Percentiles rank a stretch among this genome's conserved stretches.
Conservation (phyloP, 2,888 invertebrate species). For the Mechanitis messenoides region DNA sequence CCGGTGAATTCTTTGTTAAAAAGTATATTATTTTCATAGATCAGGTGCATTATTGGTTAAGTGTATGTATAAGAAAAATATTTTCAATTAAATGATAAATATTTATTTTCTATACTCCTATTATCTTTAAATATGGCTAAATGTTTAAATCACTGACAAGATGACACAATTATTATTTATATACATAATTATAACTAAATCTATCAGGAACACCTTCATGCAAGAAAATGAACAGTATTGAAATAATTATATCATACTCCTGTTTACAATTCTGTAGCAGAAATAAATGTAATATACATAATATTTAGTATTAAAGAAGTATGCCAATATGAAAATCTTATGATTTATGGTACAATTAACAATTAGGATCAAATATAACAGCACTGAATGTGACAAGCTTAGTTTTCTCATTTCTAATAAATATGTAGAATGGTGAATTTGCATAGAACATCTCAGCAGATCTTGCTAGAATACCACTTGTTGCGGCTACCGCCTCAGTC, state of each 20-base stretch:
- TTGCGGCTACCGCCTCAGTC: conserved; percentile 83
- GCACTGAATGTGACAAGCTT: conserved; percentile 84
- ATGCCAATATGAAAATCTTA: conserved; percentile 1
- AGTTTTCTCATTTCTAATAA: conserved; percentile 81
- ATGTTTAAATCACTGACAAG: no score
- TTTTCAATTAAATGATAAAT: no score
- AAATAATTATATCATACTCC: no score
- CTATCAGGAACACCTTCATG: no score
- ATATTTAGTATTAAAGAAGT: not conserved
- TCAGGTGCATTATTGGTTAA: no score
- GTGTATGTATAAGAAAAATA: no score
- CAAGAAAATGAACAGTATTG: no score
- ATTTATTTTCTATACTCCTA: no score
- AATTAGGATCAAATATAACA: conserved; percentile 76
- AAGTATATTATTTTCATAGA: conserved; percentile 4
- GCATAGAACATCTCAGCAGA: conserved; percentile 70
- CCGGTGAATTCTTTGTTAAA: conserved; percentile 38
- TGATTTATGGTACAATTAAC: conserved; percentile 16
- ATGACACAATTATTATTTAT: no score
- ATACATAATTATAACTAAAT: no score
- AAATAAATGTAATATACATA: not conserved
- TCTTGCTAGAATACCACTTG: conserved; percentile 75
- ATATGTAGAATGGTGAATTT: conserved; percentile 84
- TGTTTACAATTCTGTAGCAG: no score
- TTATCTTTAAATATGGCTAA: no score